Percentiles rank a stretch among this genome's conserved stretches.
Conservation (phyloP, 2,113 vertebrate species). For the Nicator chloris region DNA sequence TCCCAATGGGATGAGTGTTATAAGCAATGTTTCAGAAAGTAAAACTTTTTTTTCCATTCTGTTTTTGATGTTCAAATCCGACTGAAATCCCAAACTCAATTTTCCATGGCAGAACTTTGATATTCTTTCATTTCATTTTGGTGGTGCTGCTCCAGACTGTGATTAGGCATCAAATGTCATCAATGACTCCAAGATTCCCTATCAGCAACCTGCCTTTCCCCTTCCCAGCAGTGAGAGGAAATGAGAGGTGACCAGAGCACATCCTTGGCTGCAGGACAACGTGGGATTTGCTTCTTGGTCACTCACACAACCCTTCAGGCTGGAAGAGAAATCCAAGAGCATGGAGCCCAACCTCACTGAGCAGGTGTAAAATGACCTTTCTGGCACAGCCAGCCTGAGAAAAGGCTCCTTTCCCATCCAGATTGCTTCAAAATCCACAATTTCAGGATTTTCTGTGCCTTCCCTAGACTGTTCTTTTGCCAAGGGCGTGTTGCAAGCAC, state of each 20-base stretch:
- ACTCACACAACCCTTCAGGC: not conserved
- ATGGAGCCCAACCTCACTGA: fast-evolving
- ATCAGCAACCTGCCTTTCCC: not conserved
- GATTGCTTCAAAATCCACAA: not conserved
- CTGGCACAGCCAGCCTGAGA: not conserved
- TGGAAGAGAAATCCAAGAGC: not conserved
- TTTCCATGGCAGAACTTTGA: not conserved
- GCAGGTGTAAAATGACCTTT: not conserved
- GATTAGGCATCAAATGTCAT: not conserved
- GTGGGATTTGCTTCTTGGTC: not conserved
- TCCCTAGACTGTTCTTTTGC: not conserved
- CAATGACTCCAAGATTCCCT: not conserved
- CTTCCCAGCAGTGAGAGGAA: not conserved
- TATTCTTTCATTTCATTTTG: not conserved
- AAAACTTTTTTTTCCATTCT: not conserved
- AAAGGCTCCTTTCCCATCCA: not conserved
- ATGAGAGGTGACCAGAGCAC: not conserved
- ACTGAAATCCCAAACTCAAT: not conserved
- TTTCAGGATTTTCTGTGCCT: not conserved
- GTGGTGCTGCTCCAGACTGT: not conserved
- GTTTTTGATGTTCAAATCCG: not conserved
- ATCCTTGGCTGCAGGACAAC: not conserved
- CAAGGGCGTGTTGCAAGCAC: not conserved
- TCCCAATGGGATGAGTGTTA: not conserved
- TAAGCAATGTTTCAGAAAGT: not conserved